Conservation (phyloP, 30 jellyfish, hydroid and myxozoan species). For the Mastigias papua region DNA sequence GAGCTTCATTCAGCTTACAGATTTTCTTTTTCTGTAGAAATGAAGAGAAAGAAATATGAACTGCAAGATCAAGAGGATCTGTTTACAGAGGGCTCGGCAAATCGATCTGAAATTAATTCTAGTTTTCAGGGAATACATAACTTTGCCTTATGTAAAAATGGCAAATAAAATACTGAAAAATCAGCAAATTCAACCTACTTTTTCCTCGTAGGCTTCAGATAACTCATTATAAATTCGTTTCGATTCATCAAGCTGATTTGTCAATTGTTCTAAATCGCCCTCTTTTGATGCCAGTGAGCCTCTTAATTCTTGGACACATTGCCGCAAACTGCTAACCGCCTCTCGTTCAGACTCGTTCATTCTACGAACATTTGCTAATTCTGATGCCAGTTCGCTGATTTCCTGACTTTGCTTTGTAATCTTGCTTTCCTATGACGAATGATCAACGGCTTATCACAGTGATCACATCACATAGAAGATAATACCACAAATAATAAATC, state of each 20-base stretch:
- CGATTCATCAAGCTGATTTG: conserved; percentile 80
- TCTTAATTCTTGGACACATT: conserved; percentile 78
- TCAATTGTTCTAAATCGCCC: conserved; percentile 40
- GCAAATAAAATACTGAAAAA: neutral
- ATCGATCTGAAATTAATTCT: too few species aligned
- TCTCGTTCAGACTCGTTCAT: conserved; percentile 77
- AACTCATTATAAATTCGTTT: conserved; percentile 60
- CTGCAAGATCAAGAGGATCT: too few species aligned
- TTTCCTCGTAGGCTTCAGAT: conserved; percentile 68
- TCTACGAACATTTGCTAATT: conserved; percentile 79
- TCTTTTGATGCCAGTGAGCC: conserved; percentile 67
- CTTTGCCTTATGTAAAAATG: too few species aligned
- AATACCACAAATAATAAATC: neutral
- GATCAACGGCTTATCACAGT: too few species aligned
- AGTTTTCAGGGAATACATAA: too few species aligned
- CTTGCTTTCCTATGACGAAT: conserved; percentile 48
- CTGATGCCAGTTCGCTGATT: conserved; percentile 56
- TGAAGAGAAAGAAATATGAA: too few species aligned
- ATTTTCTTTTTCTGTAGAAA: conserved; percentile 83
- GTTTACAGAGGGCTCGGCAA: too few species aligned
- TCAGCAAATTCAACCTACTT: conserved; percentile 61
- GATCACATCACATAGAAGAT: neutral
- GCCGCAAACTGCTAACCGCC: conserved; percentile 79
- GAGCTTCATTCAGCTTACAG: conserved; percentile 72
- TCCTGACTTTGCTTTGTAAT: conserved; percentile 52